These are phyloP conservation scores for Pachymerium ferrugineum DNA, from an alignment of 2,888 invertebrate genomes.

Conservation along the genomic window DNA sequence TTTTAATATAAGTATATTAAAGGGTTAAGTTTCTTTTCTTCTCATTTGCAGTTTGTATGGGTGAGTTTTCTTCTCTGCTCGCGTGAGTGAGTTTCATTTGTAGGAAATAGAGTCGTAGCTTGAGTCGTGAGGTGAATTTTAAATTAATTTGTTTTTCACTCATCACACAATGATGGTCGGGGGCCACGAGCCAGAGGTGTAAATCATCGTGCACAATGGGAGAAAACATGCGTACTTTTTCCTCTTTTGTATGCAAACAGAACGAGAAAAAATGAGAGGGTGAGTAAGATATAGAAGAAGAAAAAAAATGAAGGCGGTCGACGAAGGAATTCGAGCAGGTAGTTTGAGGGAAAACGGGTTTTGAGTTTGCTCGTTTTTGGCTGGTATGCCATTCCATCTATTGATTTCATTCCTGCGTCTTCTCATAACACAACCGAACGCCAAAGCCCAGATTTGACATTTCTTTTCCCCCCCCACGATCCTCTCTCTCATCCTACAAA, in stretches of 20 bases:
- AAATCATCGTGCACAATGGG: slow-evolving; percentile 7
- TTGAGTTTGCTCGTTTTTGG: slow-evolving; percentile 16
- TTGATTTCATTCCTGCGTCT: slow-evolving; percentile 18
- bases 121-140: slow-evolving; percentile 24
- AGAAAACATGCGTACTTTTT: neutral
- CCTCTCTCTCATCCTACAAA: neutral
- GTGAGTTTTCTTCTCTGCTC: slow-evolving; percentile 1
- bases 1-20: slow-evolving; percentile 21
- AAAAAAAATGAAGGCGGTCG: slow-evolving; percentile 8
- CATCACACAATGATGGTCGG: slow-evolving; percentile 9
- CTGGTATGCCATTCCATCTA: slow-evolving; percentile 25
- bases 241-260: slow-evolving; percentile 11
- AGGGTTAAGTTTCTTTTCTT: slow-evolving; percentile 24
- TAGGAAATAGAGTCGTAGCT: slow-evolving; percentile 22
- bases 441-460: slow-evolving; percentile 27
- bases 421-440: slow-evolving; percentile 22
- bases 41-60: slow-evolving; percentile 22
- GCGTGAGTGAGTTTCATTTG: slow-evolving; percentile 27
- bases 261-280: neutral
- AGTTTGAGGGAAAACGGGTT: slow-evolving; percentile 2
- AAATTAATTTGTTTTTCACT: slow-evolving; percentile 27
- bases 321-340: slow-evolving; percentile 27
- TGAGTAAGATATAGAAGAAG: neutral
- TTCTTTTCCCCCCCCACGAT: neutral
- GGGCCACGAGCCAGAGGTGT: neutral